Evolutionary conservation across 1,140 invertebrate genomes (phyloP), one percentile per base, ranked within the genome.

Genomic region (Leptinotarsa undecemlineata): DNA sequence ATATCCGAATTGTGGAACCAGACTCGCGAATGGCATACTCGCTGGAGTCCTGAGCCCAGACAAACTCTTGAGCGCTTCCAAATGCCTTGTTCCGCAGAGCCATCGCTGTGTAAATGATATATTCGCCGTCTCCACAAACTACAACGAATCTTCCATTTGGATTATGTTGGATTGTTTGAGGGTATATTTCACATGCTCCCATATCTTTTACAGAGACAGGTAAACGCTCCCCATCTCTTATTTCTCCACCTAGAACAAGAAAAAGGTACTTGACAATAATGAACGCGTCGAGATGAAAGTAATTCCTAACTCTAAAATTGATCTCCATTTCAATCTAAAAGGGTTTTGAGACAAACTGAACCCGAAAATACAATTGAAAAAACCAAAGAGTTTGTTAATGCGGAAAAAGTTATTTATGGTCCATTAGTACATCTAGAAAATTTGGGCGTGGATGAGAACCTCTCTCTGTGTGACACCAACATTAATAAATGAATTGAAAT

Each of bases 41-140:
- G 68, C 96, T 97, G 3, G 97, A 97, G 85, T 99, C 98, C 64
- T 94, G 90, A 1, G 96, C 96, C 98, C 98, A 99, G 0, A 99
- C 98, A 87, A 99, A 99, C 86, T 99, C 98, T 74, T 98, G 95
- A 0, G 97, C 98, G 5, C 96, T 93, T 4, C 98, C 98, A 86
- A 99, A 99, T 14, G 96, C 96, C 85, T 99, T 99, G 85, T 99
- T 99, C 63, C 98, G 90, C 48, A 99, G 87, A 0, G 97, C 98
- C 96, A 99, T 98, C 0, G 98, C 96, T 0, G 98, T 99, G 86
- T 99, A 99, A 79, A 99, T 99, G 17, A 99, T 99, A 85, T 99
- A 99, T 85, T 99, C 98, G 1, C 98, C 98, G 87, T 99, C 98
- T 13, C 98, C 98, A 86, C 98, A 99, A 11, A 99, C 98, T 4